Conservation (phyloP, 2,113 vertebrate genomes). For the Octodon degus region DNA sequence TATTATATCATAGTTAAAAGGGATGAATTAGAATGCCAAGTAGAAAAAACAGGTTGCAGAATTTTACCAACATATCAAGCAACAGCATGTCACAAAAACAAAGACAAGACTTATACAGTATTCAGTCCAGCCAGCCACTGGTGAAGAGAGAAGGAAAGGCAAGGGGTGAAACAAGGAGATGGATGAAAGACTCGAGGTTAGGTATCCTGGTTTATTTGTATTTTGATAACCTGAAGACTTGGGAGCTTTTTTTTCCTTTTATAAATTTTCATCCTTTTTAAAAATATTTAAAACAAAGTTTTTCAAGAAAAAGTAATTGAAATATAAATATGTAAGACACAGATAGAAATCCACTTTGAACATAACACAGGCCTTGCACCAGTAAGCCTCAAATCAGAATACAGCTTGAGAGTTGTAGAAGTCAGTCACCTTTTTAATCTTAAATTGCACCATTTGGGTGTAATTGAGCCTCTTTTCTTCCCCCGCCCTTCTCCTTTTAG, state of each 20-base stretch:
- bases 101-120: neutral
- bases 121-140: neutral
- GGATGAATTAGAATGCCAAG: neutral
- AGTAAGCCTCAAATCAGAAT: neutral
- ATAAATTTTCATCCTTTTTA: neutral
- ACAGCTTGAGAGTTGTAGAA: conserved; percentile 23
- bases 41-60: neutral
- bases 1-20: neutral
- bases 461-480: conserved; percentile 73
- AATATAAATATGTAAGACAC: neutral
- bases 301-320: neutral
- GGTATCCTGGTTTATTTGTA: neutral
- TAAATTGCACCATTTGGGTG: conserved; percentile 71
- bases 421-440: conserved; percentile 59
- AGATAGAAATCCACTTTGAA: neutral
- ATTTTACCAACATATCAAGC: neutral
- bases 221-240: neutral
- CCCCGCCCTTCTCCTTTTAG: conserved; percentile 79
- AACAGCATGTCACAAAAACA: neutral
- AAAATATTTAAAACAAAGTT: neutral
- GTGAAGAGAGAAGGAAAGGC: neutral
- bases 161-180: fast-evolving
- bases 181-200: neutral
- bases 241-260: neutral
- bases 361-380: neutral